Conservation (phyloP, 2,797 vertebrate species). For the Vultur gryphus region DNA sequence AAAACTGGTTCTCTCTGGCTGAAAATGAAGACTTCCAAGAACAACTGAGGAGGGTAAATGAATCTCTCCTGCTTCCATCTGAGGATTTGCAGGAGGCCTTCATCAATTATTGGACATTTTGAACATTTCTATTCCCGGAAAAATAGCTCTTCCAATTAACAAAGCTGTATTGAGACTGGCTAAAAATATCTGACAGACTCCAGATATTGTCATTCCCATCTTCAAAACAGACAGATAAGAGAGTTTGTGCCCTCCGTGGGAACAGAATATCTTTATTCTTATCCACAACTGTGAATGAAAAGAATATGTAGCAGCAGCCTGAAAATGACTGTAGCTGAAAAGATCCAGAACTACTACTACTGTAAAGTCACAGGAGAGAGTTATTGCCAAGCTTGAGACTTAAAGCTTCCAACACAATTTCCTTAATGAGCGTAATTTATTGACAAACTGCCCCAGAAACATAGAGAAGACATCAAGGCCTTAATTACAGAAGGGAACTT, state of each 20-base stretch:
- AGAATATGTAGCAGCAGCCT: conserved; percentile 54
- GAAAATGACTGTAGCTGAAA: conserved; percentile 55
- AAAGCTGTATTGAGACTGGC: conserved; percentile 1
- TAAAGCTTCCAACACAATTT: conserved; percentile 41
- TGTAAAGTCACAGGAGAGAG: conserved; percentile 46
- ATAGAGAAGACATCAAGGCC: not conserved
- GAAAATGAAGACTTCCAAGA: not conserved
- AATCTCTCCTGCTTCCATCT: conserved; percentile 70
- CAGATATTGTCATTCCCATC: conserved; percentile 57
- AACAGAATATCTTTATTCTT: conserved; percentile 61
- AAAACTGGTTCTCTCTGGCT: not conserved
- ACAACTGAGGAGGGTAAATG: conserved; percentile 48
- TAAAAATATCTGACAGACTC: conserved; percentile 62
- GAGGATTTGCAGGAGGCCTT: conserved; percentile 33
- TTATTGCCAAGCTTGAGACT: conserved; percentile 39
- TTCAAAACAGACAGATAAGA: conserved; percentile 64
- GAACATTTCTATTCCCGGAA: conserved; percentile 35
- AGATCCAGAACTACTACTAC: conserved; percentile 41
- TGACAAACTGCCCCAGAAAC: conserved; percentile 55
- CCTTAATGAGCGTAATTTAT: conserved; percentile 56
- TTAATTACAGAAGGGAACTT: conserved; percentile 15
- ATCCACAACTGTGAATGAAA: conserved; percentile 56
- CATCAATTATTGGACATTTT: conserved; percentile 53
- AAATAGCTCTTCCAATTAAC: conserved; percentile 61
- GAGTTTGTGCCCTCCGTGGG: conserved; percentile 55